Percentiles rank a stretch among this genome's conserved stretches.
These are phyloP conservation scores for Spinus pinus DNA, from an alignment of 2,797 vertebrate species.

Conservation along the genomic window DNA sequence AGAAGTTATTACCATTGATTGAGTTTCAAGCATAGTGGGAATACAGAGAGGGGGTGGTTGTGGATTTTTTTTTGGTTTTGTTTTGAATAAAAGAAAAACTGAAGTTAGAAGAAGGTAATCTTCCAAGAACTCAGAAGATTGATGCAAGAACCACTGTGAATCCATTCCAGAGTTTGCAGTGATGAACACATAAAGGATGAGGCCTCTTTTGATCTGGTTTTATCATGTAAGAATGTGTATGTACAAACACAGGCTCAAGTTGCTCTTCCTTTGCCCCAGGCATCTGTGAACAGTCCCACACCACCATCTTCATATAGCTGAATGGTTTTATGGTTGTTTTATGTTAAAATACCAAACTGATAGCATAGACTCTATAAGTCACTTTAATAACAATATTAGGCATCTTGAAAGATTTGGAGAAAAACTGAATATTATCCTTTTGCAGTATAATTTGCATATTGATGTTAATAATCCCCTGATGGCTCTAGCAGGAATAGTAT, in stretches of 20 bases:
- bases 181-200: neutral
- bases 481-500: neutral
- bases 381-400: neutral
- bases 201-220: neutral
- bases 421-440: neutral
- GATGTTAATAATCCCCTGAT: constrained; percentile 8
- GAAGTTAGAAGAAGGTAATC: neutral
- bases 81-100: neutral
- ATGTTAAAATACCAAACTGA: neutral
- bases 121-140: neutral
- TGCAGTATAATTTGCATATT: neutral
- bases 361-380: neutral
- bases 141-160: neutral
- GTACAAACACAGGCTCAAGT: neutral
- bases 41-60: neutral
- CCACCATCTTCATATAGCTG: neutral
- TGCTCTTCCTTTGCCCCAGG: neutral
- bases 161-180: neutral
- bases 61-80: neutral
- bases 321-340: neutral
- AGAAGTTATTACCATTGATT: neutral
- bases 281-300: neutral
- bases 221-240: neutral
- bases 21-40: neutral
- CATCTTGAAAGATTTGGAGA: neutral